Base-by-base conservation (phyloP, 2,888 invertebrate species). In the Platynereis dumerilii region DNA sequence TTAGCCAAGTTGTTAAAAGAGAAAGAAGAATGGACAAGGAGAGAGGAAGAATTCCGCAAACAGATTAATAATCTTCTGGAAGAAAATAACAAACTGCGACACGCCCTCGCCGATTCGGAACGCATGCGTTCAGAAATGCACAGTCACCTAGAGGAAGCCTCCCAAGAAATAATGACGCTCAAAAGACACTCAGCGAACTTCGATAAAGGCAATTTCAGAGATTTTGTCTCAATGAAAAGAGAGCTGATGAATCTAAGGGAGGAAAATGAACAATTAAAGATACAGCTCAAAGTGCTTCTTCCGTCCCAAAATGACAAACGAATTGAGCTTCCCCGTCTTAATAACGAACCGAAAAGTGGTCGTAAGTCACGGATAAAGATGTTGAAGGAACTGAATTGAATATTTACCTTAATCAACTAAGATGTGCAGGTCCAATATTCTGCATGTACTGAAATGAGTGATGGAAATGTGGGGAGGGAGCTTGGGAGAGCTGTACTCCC, bases 191-290 rank as follows among this genome's bases (percentile, higher is more conserved):
- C 45, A 20, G 61, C 64, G 24, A 73, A 74, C 48, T 69, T 70
- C 10, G 74, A 76, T 52, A 73, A 73, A 26, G 71, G 76, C 39
- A 74, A 74, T 12, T 81, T 81, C 68, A 74, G 75, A 63, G 80
- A 81, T 17, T 81, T 78, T 72, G 79, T 81, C 24, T 71, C 72
- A 28, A 42, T 81, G 28, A 81, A 81, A 67, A 63, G 80, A 44
- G 78, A 80, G 59, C 59, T 80, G 24, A 72, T 71, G 15, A 28
- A 62, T 20, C 56, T 78, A 27, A 75, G 73, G 60, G 76, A 76
- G 22, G 79, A 80, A 64, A 81, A 81, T 72, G 71, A 71, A 2
- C 71, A 72, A 34, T 70, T 81, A 44, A 72, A 69, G 58, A 60
- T 66, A 12, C 67, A 58, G 42, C 58, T 61, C 20, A 73, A 62